These are phyloP conservation scores for Cladorhizidae sp. DNA, from an alignment of 37 sponge, comb jelly and placozoan species.

Conservation along the genomic window DNA sequence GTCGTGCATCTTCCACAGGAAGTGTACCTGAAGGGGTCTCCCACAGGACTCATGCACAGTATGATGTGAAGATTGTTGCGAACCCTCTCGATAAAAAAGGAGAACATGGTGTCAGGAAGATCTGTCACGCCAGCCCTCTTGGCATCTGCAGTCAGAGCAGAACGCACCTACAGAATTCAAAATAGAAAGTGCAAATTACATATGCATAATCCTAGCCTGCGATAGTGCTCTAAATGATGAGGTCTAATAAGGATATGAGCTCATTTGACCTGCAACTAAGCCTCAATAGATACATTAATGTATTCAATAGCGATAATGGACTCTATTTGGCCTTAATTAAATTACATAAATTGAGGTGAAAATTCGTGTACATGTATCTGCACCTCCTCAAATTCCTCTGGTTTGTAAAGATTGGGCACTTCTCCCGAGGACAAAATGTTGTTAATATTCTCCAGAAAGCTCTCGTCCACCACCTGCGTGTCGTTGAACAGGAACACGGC, in stretches of 20 bases:
- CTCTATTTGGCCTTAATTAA: too few relatives aligned
- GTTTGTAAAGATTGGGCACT: slow-evolving; percentile 98
- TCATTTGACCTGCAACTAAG: too few relatives aligned
- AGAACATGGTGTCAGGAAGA: slow-evolving; percentile 79
- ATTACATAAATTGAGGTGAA: too few relatives aligned
- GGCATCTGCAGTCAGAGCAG: slow-evolving; percentile 67
- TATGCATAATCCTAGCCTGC: too few relatives aligned
- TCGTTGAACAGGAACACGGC: slow-evolving; percentile 98
- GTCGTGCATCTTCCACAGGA: too few relatives aligned
- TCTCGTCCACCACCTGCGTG: slow-evolving; percentile 97
- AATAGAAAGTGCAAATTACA: too few relatives aligned
- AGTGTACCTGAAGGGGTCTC: slow-evolving; percentile 98
- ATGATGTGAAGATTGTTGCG: slow-evolving; percentile 93
- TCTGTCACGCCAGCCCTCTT: slow-evolving; percentile 90
- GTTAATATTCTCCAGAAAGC: slow-evolving; percentile 98
- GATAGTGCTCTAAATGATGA: too few relatives aligned
- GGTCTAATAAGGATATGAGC: too few relatives aligned
- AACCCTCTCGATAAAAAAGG: slow-evolving; percentile 94
- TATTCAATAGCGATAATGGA: too few relatives aligned
- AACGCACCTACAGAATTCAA: slow-evolving; percentile 59
- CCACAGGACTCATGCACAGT: slow-evolving; percentile 98
- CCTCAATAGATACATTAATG: too few relatives aligned
- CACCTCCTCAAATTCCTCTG: slow-evolving; percentile 99
- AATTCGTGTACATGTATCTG: too few relatives aligned
- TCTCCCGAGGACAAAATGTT: slow-evolving; percentile 98